Conservation (phyloP, 2,797 vertebrate genomes). For the Gymnodraco acuticeps region DNA sequence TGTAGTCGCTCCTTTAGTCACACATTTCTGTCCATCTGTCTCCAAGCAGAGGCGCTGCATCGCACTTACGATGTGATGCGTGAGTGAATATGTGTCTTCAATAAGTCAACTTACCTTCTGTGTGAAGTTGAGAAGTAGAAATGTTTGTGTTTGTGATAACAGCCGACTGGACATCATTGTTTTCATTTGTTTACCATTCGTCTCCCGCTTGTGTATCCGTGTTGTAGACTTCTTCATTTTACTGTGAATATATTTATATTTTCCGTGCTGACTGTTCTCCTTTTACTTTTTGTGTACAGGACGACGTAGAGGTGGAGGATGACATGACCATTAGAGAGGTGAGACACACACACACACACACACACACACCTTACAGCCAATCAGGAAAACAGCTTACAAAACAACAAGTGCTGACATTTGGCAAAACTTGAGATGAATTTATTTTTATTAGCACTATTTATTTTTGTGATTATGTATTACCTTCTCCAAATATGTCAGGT, state of each 20-base stretch:
- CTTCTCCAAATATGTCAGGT: no score
- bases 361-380: background rate
- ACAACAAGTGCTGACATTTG: no score
- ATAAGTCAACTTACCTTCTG: slow-evolving; percentile 29
- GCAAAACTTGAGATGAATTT: no score
- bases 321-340: slow-evolving; percentile 89
- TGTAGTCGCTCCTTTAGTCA: slow-evolving; percentile 65
- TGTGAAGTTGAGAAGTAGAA: slow-evolving; percentile 19
- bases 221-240: background rate
- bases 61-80: slow-evolving; percentile 44
- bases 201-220: slow-evolving; percentile 20
- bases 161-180: slow-evolving; percentile 3
- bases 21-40: slow-evolving; percentile 65
- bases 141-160: slow-evolving; percentile 16
- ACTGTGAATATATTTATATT: background rate
- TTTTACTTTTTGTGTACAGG: slow-evolving; percentile 62
- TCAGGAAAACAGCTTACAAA: background rate
- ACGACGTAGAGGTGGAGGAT: slow-evolving; percentile 84
- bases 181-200: slow-evolving; percentile 11
- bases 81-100: slow-evolving; percentile 36
- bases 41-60: slow-evolving; percentile 21
- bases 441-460: no score
- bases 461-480: no score
- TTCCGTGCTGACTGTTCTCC: slow-evolving; percentile 27
- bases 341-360: slow-evolving; percentile 35